These are phyloP conservation scores for Ctenodactylus gundi DNA, from an alignment of 2,113 vertebrate genomes.

Conservation along the genomic window DNA sequence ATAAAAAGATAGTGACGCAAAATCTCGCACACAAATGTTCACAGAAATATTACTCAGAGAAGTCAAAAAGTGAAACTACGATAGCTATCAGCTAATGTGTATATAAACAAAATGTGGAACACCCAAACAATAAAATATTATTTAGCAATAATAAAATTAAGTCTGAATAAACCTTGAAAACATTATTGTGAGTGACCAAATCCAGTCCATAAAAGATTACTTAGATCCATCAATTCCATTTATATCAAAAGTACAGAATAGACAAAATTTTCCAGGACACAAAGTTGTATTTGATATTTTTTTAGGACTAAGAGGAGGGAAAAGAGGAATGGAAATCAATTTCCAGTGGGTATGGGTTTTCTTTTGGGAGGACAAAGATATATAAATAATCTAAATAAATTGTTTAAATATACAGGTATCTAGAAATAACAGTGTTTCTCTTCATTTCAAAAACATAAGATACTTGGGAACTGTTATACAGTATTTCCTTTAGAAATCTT, in stretches of 20 bases:
- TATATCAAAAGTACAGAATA: not conserved
- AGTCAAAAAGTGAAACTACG: not conserved
- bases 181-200: not conserved
- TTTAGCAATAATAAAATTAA: not conserved
- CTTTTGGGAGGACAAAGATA: not conserved
- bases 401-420: not conserved
- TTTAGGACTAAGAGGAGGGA: not conserved
- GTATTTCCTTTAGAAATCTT: not conserved
- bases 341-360: not conserved
- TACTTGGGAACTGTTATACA: not conserved
- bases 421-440: not conserved
- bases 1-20: conserved; percentile 2
- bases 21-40: not conserved
- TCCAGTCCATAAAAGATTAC: not conserved
- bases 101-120: not conserved
- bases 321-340: not conserved
- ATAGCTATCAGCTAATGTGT: not conserved
- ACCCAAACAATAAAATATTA: not conserved
- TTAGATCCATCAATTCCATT: not conserved
- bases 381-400: not conserved
- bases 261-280: not conserved
- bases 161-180: not conserved
- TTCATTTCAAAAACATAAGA: conserved; percentile 19
- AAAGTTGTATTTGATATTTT: not conserved
- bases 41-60: not conserved